A percentile compares a stretch with the other conserved stretches of the same genome.
phyloP scores from a whole-genome alignment of 2,888 invertebrate species.

The Agrilus biguttatus region DNA sequence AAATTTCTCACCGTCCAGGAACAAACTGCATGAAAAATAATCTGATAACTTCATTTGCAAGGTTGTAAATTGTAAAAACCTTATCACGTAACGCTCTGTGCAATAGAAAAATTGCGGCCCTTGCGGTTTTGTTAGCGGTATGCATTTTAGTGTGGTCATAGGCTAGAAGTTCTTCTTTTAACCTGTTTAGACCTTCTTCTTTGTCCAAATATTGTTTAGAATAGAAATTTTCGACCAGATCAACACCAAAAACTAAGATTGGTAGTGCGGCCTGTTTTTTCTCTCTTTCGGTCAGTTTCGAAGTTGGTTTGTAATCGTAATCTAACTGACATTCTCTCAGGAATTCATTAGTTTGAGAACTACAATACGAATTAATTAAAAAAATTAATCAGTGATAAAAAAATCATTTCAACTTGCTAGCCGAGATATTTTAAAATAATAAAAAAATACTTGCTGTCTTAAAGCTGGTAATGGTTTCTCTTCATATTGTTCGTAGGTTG shows the following conservation, averaged over 20 bases:
- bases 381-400: neutral
- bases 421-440: neutral
- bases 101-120: conserved; percentile 65
- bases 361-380: conserved; percentile 23
- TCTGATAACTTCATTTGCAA: conserved; percentile 68
- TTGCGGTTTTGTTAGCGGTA: conserved; percentile 63
- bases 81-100: conserved; percentile 75
- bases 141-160: conserved; percentile 33
- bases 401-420: neutral
- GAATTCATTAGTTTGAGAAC: conserved; percentile 73
- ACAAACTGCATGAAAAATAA: conserved; percentile 72
- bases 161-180: conserved; percentile 40
- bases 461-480: conserved; percentile 72
- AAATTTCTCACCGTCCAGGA: conserved; percentile 47
- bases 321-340: conserved; percentile 55
- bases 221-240: conserved; percentile 80
- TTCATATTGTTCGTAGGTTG: conserved; percentile 77
- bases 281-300: conserved; percentile 61
- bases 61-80: conserved; percentile 76
- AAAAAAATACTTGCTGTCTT: conserved; percentile 52
- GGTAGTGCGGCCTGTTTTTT: conserved; percentile 80
- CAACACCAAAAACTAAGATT: conserved; percentile 81
- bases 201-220: conserved; percentile 83
- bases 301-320: conserved; percentile 37
- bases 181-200: conserved; percentile 66